phyloP scores from a whole-genome alignment of 2,888 invertebrate genomes.

The Sminthurides aquaticus region DNA sequence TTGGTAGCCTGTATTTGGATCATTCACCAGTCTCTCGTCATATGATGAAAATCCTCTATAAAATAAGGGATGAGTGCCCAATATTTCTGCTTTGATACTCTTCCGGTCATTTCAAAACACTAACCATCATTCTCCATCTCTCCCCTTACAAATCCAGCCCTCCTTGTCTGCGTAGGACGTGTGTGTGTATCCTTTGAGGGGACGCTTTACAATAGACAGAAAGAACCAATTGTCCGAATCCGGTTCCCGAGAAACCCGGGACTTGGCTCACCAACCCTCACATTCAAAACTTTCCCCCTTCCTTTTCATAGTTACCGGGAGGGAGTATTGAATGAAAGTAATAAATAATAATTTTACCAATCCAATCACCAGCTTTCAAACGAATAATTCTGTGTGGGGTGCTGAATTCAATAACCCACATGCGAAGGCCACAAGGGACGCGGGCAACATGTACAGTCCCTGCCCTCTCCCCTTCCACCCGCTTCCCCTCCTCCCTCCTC shows the following conservation, averaged over 20 bases:
- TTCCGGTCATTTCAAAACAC: not conserved
- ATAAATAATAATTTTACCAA: conserved; percentile 42
- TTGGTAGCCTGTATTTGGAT: too few species aligned
- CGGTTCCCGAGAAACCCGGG: too few species aligned
- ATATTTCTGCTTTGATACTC: conserved; percentile 15
- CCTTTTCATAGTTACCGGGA: conserved; percentile 5
- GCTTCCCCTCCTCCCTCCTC: not conserved
- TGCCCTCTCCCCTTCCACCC: too few species aligned
- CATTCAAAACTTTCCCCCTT: not conserved
- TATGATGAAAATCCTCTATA: not conserved
- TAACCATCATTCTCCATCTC: too few species aligned
- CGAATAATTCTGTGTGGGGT: conserved; percentile 21
- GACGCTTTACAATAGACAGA: too few species aligned
- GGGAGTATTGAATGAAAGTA: conserved; percentile 38
- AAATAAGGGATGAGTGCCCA: conserved; percentile 4
- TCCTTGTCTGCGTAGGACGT: too few species aligned
- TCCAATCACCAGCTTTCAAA: conserved; percentile 34
- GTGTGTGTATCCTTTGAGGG: too few species aligned
- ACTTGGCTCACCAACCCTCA: too few species aligned
- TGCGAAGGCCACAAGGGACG: conserved; percentile 32
- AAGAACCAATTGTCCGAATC: too few species aligned
- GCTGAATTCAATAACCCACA: conserved; percentile 27
- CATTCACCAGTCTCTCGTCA: too few species aligned
- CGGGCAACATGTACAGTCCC: too few species aligned
- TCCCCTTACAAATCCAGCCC: too few species aligned